Conservation (phyloP, 1,140 invertebrate species). For the Ooceraea biroi region DNA sequence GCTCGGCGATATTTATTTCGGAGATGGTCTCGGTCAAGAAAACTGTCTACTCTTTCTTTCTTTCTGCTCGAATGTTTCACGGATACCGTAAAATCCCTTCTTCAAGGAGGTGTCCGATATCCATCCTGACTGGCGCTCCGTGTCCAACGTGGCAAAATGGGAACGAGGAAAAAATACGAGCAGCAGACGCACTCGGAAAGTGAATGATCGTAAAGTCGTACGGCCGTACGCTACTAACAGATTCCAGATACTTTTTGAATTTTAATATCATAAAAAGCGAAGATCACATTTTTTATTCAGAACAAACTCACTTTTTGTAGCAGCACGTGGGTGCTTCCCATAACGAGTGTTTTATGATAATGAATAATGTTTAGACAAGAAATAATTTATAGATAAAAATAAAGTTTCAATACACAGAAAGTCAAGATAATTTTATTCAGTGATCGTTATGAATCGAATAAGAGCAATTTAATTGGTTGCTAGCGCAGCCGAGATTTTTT, state of each 20-base stretch:
- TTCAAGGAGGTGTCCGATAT: slow-evolving; percentile 49
- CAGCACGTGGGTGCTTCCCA: not conserved
- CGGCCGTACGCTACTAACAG: not conserved
- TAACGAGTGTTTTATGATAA: not conserved
- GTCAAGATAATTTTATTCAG: too few species aligned
- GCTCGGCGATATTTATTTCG: slow-evolving; percentile 70
- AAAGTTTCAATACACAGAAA: too few species aligned
- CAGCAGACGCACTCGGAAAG: not conserved
- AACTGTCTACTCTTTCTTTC: slow-evolving; percentile 49
- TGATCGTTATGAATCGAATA: not conserved
- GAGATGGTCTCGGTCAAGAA: slow-evolving; percentile 67
- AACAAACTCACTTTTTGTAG: not conserved
- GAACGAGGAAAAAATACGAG: slow-evolving; percentile 44
- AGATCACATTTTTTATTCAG: not conserved
- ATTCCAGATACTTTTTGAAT: not conserved
- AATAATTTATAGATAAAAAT: not conserved
- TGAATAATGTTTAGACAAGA: not conserved
- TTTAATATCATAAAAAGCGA: slow-evolving; percentile 10
- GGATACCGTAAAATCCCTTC: slow-evolving; percentile 27
- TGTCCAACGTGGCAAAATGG: slow-evolving; percentile 19
- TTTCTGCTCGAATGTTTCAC: slow-evolving; percentile 55
- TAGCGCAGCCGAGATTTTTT: slow-evolving; percentile 23
- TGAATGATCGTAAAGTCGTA: slow-evolving; percentile 16
- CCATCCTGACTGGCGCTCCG: not conserved
- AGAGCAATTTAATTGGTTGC: slow-evolving; percentile 16